phyloP scores from a whole-genome alignment of 1,140 invertebrate species.

The Neodiprion pinetum region DNA sequence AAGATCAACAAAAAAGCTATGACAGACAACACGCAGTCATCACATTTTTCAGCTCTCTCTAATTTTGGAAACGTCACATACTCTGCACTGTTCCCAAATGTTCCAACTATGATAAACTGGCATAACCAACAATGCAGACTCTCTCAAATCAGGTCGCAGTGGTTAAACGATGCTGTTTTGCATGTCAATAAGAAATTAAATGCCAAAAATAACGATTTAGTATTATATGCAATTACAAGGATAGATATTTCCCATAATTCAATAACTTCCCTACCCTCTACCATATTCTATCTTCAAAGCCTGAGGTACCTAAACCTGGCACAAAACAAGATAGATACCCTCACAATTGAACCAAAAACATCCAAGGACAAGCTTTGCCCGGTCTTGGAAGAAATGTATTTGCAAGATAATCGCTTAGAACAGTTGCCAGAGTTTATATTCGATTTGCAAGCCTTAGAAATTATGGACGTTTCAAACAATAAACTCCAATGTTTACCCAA shows the following conservation, averaged over 20 bases:
- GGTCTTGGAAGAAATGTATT: conserved; percentile 86
- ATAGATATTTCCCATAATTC: conserved; percentile 94
- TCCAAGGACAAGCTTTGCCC: conserved; percentile 68
- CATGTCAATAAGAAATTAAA: conserved; percentile 86
- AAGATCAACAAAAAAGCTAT: conserved; percentile 88
- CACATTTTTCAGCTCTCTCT: conserved; percentile 65
- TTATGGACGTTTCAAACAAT: conserved; percentile 93
- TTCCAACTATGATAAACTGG: conserved; percentile 94
- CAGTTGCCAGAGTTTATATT: conserved; percentile 82
- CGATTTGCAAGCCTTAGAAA: conserved; percentile 78
- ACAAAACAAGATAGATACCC: conserved; percentile 83
- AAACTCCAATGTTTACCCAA: conserved; percentile 86
- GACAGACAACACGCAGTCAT: conserved; percentile 68
- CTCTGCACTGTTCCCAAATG: conserved; percentile 83
- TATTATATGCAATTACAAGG: conserved; percentile 89
- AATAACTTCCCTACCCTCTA: conserved; percentile 79
- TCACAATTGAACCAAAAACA: conserved; percentile 61
- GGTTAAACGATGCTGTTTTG: conserved; percentile 85
- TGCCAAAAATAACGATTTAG: conserved; percentile 73
- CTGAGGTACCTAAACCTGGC: conserved; percentile 83
- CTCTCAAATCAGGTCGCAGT: conserved; percentile 75
- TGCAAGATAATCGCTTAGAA: conserved; percentile 88
- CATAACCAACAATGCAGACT: conserved; percentile 81
- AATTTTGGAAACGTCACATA: conserved; percentile 75
- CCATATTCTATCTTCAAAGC: conserved; percentile 79